Conservation (phyloP, 2,113 vertebrate species). For the Halichoerus grypus region DNA sequence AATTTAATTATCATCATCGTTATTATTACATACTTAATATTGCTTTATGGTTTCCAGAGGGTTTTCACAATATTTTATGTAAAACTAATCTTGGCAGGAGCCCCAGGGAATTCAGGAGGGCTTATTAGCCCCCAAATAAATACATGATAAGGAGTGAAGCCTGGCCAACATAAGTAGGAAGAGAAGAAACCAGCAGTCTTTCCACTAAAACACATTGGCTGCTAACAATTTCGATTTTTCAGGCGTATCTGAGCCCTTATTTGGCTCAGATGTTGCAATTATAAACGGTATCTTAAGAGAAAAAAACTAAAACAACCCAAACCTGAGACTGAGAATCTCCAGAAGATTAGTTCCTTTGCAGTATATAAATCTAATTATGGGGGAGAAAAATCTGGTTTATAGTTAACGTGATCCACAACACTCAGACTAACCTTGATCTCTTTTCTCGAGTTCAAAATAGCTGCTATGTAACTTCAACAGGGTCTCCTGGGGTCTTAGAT, state of each 20-base stretch:
- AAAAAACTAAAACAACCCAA: background rate
- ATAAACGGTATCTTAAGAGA: background rate
- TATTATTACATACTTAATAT: background rate
- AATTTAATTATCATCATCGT: background rate
- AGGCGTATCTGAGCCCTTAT: background rate
- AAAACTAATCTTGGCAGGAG: background rate
- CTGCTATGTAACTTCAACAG: background rate
- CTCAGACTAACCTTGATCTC: background rate
- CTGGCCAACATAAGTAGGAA: background rate
- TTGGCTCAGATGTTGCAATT: background rate
- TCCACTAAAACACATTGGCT: background rate
- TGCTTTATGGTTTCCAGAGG: background rate
- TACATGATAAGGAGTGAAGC: background rate
- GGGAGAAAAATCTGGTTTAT: background rate
- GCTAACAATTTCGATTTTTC: background rate
- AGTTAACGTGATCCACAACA: background rate
- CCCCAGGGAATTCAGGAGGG: background rate
- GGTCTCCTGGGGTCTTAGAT: slow-evolving; percentile 26
- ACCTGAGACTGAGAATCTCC: background rate
- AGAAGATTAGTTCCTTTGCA: slow-evolving; percentile 8
- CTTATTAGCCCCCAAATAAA: background rate
- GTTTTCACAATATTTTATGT: background rate
- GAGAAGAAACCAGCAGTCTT: background rate
- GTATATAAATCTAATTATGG: background rate
- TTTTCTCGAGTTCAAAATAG: background rate